Percentiles rank a stretch among this genome's conserved stretches.
Evolutionary conservation across 2,888 invertebrate genomes (phyloP).

Genomic region (Oligia strigilis): DNA sequence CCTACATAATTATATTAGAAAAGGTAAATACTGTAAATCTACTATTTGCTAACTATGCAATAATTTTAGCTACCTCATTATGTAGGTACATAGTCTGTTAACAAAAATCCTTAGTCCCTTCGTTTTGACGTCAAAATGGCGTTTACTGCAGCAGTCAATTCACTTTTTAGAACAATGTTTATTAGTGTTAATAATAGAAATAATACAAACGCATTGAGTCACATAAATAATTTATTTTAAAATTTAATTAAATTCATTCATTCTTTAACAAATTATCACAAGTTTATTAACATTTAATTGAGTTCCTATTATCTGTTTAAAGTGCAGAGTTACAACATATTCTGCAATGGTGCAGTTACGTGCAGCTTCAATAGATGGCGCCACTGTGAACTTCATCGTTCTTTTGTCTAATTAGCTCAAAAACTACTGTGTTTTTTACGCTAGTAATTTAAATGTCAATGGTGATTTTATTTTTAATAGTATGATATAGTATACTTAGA

Average conservation of each 20-base stretch:
- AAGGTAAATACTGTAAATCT: background rate
- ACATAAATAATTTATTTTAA: slow-evolving; percentile 68
- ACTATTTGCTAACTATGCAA: background rate
- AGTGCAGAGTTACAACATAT: slow-evolving; percentile 25
- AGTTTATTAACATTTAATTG: slow-evolving; percentile 51
- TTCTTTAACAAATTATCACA: slow-evolving; percentile 67
- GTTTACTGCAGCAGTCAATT: background rate
- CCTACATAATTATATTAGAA: background rate
- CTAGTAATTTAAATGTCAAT: too few relatives aligned
- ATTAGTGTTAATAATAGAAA: background rate
- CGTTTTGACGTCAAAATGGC: background rate
- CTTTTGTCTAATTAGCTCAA: slow-evolving; percentile 17
- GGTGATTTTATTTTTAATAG: slow-evolving; percentile 3
- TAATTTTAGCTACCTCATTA: too few relatives aligned
- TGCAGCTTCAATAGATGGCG: slow-evolving; percentile 13
- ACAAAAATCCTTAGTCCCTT: too few relatives aligned
- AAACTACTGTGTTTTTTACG: slow-evolving; percentile 4
- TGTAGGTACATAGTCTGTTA: too few relatives aligned
- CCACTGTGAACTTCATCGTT: slow-evolving; percentile 3
- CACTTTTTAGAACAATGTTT: background rate
- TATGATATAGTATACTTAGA: slow-evolving; percentile 56
- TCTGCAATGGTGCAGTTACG: slow-evolving; percentile 6
- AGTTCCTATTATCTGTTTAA: slow-evolving; percentile 36
- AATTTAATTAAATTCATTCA: slow-evolving; percentile 59
- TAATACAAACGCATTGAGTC: slow-evolving; percentile 29